Percentiles rank a stretch among this genome's conserved stretches.
phyloP scores from a whole-genome alignment of 2,797 vertebrate species.

The Huso huso region DNA sequence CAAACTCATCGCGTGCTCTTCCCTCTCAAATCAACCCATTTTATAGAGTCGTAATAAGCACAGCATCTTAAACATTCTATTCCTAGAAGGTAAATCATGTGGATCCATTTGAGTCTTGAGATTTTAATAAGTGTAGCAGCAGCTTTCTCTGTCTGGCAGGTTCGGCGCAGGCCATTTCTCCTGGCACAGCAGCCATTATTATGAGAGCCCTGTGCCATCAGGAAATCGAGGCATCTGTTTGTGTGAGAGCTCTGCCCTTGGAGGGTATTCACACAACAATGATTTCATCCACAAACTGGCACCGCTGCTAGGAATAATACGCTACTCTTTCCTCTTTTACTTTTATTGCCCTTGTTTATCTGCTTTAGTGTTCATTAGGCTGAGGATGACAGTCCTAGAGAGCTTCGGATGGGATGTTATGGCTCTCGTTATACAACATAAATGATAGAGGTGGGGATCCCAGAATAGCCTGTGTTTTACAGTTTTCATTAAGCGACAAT shows the following conservation, averaged over 20 bases:
- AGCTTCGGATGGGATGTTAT: not conserved
- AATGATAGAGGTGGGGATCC: constrained; percentile 1
- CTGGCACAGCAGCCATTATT: not conserved
- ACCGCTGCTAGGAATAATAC: not conserved
- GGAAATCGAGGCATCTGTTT: not conserved
- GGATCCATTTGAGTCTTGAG: not conserved
- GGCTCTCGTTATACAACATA: not conserved
- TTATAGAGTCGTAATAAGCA: not conserved
- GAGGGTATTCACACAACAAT: not conserved
- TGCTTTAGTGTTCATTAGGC: not conserved
- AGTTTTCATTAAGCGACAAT: not conserved
- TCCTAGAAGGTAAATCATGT: not conserved
- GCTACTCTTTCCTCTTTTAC: not conserved
- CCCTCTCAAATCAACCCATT: not conserved
- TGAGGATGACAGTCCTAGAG: not conserved
- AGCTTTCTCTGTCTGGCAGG: not conserved
- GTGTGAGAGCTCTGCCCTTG: not conserved
- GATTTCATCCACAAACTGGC: not conserved
- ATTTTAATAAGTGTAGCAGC: not conserved
- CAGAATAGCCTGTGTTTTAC: not conserved
- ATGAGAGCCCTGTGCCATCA: not conserved
- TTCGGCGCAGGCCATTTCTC: not conserved
- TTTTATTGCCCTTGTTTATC: constrained; percentile 8
- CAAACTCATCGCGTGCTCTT: not conserved
- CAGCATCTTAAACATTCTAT: not conserved